Evolutionary conservation across 2,888 invertebrate genomes (phyloP).

Genomic region (Folsomia manolachei): DNA sequence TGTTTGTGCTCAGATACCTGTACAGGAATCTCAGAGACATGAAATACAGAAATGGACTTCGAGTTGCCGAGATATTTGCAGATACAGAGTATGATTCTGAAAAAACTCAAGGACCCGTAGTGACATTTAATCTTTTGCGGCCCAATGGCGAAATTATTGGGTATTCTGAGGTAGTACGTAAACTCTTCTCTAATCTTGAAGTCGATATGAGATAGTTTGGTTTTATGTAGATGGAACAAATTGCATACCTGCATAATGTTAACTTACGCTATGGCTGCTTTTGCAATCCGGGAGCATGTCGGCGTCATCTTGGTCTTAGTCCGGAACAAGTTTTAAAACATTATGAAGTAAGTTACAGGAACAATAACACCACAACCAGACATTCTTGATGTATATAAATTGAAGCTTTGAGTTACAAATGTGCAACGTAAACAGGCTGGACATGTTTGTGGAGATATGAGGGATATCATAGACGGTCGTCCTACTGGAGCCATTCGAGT

Average conservation of each 20-base stretch:
- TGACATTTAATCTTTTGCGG: slow-evolving; percentile 82
- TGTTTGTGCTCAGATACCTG: slow-evolving; percentile 59
- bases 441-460: slow-evolving; percentile 86
- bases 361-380: no score
- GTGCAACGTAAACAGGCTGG: slow-evolving; percentile 72
- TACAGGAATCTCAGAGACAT: slow-evolving; percentile 63
- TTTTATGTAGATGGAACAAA: slow-evolving; percentile 71
- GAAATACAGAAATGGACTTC: slow-evolving; percentile 69
- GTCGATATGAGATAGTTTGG: no score
- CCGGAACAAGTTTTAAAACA: slow-evolving; percentile 70
- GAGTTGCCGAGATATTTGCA: slow-evolving; percentile 69
- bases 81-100: slow-evolving; percentile 66
- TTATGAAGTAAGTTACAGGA: slow-evolving; percentile 62
- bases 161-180: slow-evolving; percentile 70
- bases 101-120: slow-evolving; percentile 73
- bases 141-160: slow-evolving; percentile 77
- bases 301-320: slow-evolving; percentile 69
- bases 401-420: no score
- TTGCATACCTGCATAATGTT: slow-evolving; percentile 82
- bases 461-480: slow-evolving; percentile 76
- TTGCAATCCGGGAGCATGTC: slow-evolving; percentile 94
- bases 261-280: slow-evolving; percentile 90
- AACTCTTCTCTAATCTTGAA: no score
- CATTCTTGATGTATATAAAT: neutral
- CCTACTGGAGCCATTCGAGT: slow-evolving; percentile 90